Conservation (phyloP, 2,113 vertebrate genomes). For the Triplophysa dalaica region DNA sequence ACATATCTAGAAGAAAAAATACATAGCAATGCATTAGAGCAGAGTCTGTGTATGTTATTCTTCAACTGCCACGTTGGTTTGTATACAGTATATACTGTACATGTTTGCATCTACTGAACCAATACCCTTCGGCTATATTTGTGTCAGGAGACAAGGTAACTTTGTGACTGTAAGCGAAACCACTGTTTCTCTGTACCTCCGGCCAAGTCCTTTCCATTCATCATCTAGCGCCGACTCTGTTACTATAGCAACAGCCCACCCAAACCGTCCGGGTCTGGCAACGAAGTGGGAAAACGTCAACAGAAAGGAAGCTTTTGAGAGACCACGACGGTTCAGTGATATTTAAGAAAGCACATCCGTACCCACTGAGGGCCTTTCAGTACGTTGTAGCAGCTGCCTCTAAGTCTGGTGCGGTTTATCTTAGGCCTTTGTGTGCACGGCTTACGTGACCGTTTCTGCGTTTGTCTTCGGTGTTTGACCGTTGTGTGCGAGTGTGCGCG, state of each 20-base stretch:
- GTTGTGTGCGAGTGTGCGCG: conserved; percentile 51
- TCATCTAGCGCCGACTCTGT: conserved; percentile 42
- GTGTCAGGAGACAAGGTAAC: not conserved
- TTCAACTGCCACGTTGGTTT: not conserved
- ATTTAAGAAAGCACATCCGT: conserved; percentile 46
- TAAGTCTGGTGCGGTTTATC: conserved; percentile 6
- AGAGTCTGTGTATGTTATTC: not conserved
- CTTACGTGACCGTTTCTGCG: conserved; percentile 37
- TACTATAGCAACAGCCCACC: conserved; percentile 51
- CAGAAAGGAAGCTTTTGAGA: conserved; percentile 43
- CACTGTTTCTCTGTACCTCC: conserved; percentile 24
- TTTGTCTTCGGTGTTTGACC: conserved; percentile 35
- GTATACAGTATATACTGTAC: not conserved
- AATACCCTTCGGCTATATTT: not conserved
- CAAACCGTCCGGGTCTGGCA: conserved; percentile 49
- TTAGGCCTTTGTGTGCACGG: conserved; percentile 1
- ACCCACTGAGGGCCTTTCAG: conserved; percentile 31
- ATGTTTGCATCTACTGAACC: not conserved
- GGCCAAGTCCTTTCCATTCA: conserved; percentile 50
- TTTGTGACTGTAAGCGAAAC: conserved; percentile 24
- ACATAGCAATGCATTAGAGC: not conserved
- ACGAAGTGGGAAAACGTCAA: conserved; percentile 49
- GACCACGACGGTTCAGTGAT: conserved; percentile 40
- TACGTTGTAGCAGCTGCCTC: not conserved
- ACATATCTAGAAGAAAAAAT: not conserved